Evolutionary conservation across 2,888 invertebrate genomes (phyloP), one percentile per base, ranked within the genome.

Genomic region (Drosophila algonquin): DNA sequence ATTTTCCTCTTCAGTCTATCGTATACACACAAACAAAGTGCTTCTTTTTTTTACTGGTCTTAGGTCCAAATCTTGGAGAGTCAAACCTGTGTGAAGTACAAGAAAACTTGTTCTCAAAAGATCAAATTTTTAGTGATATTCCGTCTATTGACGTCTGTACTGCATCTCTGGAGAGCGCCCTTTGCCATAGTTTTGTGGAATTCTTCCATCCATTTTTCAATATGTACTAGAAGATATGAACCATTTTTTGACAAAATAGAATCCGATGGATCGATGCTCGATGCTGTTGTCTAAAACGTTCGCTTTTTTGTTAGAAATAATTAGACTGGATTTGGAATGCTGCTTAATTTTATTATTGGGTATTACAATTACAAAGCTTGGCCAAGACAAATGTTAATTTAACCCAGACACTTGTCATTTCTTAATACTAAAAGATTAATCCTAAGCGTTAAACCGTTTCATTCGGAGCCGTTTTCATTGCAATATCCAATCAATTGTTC

Each of bases 271-370:
- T 12, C 35, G 14, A 14, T 40, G 14, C 6, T 14, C 7, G 7
- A 14, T 40, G 40, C 6, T 40, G 4, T 3, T 21, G 21, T 21
- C 21, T 21, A 21, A 32, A 32, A 14, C 35, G 40, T 40, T 40
- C 2, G 40, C 6, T 40, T 14, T 14, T 40, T 40, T 2, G 9
- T 8, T 14, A 9, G 21, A 21, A 18, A 40, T n/a, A 40, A n/a
- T 40, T n/a, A 40, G 5, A 8, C 18, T 1, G 14, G 3, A 10
- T 4, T 70, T 71, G 72, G 71, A 71, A 70, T 70, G 69, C 69
- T 70, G 61, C 69, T 70, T 70, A 70, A 10, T 45, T 69, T 71
- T 70, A 70, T 71, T 70, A 51, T 50, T 30, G 16, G 61, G 50
- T 71, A 55, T 51, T 61, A 55, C 30, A 62, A 32, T 61, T 53